Base-by-base conservation (phyloP, 64 coral and sea anemone genomes). In the Montipora capricornis region DNA sequence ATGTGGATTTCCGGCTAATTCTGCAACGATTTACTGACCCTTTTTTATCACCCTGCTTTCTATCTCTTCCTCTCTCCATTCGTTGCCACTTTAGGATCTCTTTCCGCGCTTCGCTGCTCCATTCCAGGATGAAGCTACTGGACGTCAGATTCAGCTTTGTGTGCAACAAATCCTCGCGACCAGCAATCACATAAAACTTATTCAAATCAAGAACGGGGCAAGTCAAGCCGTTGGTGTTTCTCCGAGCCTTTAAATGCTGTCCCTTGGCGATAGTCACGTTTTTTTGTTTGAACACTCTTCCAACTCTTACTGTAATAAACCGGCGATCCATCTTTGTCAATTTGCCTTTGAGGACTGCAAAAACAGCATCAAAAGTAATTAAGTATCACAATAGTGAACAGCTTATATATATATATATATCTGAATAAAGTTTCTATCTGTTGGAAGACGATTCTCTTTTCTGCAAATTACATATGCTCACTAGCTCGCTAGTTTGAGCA, bases 281-380 rank as follows among this genome's bases (percentile, higher is more conserved):
- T 19, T 22, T 20, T 13, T 71, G 64, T 20, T 50, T 86, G 1
- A 71, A 71, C 0, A 86, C 64, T 22, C 44, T 68, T 47, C 37
- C 44, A 22, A 50, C 82, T 73, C 17, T 70, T 4, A 62, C 82
- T 19, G 4, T 46, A 37, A 37, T 47, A 86, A 49, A 49, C 67
- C 49, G 53, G 11, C 53, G 6, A 15, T 71, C 9, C 10, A 17
- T 70, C 67, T 15, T 37, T 86, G 67, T 0, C 22, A 7, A 15
- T 4, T 60, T 12, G 6, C 48, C 66, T 86, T 70, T 86, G 7
- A 86, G n/a, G 17, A 51, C 82, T 86, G 61, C 37, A 86, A 73
- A 71, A 20, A 73, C 66, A 50, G 48, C 4, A 73, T 9, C 13
- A 71, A 71, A 57, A 57, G 6, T 57, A 57, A 1, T 6, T 57